Evolutionary conservation across 2,797 vertebrate species (phyloP).

Genomic region (Cygnus olor): DNA sequence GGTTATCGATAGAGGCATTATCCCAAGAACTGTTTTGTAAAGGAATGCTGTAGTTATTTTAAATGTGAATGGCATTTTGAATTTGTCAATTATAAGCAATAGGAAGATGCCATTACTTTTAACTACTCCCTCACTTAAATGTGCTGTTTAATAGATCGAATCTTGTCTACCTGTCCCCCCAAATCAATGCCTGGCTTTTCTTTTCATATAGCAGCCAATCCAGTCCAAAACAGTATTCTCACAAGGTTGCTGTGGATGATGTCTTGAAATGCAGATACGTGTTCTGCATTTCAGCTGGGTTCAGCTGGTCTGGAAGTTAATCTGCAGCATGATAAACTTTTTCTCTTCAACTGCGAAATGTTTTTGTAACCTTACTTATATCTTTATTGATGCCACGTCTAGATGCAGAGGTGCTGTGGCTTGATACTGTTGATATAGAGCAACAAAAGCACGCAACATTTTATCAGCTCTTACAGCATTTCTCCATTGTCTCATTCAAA

Average conservation of each 20-base stretch:
- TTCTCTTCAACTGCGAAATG: neutral
- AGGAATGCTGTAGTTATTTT: neutral
- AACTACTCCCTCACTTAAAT: neutral
- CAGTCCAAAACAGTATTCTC: neutral
- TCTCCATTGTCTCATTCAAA: conserved; percentile 21
- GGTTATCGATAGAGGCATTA: neutral
- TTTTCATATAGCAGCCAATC: neutral
- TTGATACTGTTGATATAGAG: neutral
- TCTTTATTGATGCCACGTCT: neutral
- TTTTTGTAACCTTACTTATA: conserved; percentile 19
- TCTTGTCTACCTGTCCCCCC: neutral
- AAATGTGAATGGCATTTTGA: neutral
- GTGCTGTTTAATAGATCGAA: neutral
- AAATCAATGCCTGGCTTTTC: neutral
- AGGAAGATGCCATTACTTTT: neutral
- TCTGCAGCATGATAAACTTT: neutral
- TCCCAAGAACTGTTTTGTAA: neutral
- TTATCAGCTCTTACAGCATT: conserved; percentile 13
- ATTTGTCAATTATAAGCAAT: neutral
- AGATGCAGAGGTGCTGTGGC: neutral
- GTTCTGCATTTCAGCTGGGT: neutral
- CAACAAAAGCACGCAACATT: neutral
- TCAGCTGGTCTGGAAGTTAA: neutral
- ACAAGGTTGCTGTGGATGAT: neutral
- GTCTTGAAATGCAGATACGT: neutral